phyloP scores from a whole-genome alignment of 2,797 vertebrate species.

The Basileuterus tristriatus region DNA sequence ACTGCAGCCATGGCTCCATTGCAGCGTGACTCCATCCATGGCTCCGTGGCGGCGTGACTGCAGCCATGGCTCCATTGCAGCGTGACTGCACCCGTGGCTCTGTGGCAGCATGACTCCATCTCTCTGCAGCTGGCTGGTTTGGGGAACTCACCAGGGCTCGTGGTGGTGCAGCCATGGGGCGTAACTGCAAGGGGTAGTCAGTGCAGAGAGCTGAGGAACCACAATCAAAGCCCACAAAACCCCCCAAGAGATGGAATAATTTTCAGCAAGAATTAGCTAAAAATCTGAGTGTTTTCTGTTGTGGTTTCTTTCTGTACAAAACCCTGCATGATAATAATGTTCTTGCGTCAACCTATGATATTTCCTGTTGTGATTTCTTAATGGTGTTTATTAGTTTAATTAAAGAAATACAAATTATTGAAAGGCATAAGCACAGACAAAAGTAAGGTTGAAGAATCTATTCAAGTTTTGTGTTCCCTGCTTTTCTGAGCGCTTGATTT shows the following conservation, averaged over 20 bases:
- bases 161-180: rapidly evolving
- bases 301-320: background rate
- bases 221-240: background rate
- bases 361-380: background rate
- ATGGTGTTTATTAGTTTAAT: slow-evolving; percentile 22
- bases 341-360: background rate
- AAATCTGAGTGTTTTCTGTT: background rate
- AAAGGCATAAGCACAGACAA: background rate
- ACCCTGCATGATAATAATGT: background rate
- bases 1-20: too few relatives aligned
- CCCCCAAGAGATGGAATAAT: rapidly evolving
- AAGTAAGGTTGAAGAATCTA: background rate
- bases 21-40: too few relatives aligned
- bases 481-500: background rate
- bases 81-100: too few relatives aligned
- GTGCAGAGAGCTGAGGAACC: background rate
- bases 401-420: background rate
- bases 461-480: background rate
- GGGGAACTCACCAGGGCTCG: background rate
- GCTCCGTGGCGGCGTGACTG: too few relatives aligned
- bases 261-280: background rate
- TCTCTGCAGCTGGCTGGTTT: background rate
- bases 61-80: too few relatives aligned
- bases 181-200: background rate
- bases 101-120: too few relatives aligned